phyloP scores from a whole-genome alignment of 2,797 vertebrate genomes.

The Falco berigora region DNA sequence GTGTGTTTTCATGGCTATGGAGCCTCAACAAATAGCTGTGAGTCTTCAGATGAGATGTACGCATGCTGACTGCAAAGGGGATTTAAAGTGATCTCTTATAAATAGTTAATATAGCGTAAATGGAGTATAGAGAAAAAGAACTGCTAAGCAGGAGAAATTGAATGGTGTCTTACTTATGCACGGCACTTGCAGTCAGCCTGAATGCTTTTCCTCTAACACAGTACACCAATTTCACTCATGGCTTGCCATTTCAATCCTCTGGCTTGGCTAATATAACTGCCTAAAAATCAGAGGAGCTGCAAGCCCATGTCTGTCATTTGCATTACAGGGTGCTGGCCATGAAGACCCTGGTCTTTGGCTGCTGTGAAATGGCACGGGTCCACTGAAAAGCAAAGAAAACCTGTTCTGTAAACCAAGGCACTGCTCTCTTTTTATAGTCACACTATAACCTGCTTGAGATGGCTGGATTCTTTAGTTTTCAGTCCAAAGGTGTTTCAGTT shows the following conservation, averaged over 20 bases:
- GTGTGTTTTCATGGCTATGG: background rate
- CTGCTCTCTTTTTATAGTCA: background rate
- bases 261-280: rapidly evolving
- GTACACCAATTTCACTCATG: slow-evolving; percentile 3
- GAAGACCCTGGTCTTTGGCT: background rate
- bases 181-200: background rate
- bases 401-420: background rate
- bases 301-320: background rate
- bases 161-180: background rate
- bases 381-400: background rate
- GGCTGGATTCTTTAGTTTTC: background rate
- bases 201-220: background rate
- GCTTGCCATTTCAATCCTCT: slow-evolving; percentile 2
- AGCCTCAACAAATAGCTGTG: background rate
- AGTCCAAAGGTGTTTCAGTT: background rate
- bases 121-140: background rate
- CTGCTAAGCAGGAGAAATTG: background rate
- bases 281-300: background rate
- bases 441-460: background rate
- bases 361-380: background rate
- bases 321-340: background rate
- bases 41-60: background rate
- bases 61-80: background rate
- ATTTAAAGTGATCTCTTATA: slow-evolving; percentile 14
- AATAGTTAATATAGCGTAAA: background rate